Conservation (phyloP, 2,888 invertebrate species). For the Polydrusus cervinus region DNA sequence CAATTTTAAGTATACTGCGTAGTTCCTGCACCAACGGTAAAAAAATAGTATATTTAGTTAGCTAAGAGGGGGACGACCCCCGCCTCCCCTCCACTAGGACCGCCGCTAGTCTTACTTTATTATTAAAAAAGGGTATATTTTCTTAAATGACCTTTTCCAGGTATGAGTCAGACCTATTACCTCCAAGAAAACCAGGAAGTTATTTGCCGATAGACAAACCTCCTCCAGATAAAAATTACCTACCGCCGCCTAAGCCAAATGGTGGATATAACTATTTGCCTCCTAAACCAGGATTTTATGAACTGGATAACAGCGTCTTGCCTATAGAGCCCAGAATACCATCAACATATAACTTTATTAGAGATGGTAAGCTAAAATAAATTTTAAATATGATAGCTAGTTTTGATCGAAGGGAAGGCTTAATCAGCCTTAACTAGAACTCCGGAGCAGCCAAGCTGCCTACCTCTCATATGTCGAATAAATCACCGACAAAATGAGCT, state of each 20-base stretch:
- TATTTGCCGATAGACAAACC: conserved; percentile 25
- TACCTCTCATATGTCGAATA: too few relatives aligned
- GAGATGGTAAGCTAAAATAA: conserved; percentile 64
- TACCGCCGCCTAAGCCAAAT: conserved; percentile 51
- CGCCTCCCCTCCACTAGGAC: too few relatives aligned
- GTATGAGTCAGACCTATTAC: conserved; percentile 20
- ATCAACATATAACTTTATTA: conserved; percentile 62
- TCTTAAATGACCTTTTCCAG: not conserved
- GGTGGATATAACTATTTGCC: conserved; percentile 38
- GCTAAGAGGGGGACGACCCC: too few relatives aligned
- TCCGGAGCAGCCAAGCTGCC: too few relatives aligned
- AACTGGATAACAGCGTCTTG: conserved; percentile 60
- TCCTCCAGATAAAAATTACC: conserved; percentile 49
- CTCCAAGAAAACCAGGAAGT: conserved; percentile 21
- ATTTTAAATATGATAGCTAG: not conserved
- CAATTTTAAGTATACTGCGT: too few relatives aligned
- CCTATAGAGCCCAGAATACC: conserved; percentile 62
- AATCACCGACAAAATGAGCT: too few relatives aligned
- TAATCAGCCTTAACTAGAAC: too few relatives aligned
- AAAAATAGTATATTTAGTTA: too few relatives aligned
- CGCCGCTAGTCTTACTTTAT: too few relatives aligned
- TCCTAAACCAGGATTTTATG: conserved; percentile 29
- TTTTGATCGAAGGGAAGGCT: too few relatives aligned
- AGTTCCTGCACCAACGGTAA: too few relatives aligned
- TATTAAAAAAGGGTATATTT: too few relatives aligned